Percentiles rank a stretch among this genome's conserved stretches.
These are phyloP conservation scores for Pseudochirops corinnae DNA, from an alignment of 2,797 vertebrate species.

Conservation along the genomic window DNA sequence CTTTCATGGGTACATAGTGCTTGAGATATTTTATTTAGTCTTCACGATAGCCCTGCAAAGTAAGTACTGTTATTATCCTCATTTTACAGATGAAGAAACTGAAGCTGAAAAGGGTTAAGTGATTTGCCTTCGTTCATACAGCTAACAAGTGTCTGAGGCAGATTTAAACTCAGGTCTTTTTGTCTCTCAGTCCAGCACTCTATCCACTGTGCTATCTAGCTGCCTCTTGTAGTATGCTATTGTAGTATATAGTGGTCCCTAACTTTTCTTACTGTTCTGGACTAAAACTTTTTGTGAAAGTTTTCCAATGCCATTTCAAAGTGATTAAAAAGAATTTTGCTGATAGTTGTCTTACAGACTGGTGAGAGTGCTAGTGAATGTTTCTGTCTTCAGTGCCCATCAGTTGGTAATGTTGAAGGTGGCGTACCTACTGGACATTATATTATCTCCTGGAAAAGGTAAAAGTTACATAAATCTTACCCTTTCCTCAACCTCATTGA, in stretches of 20 bases:
- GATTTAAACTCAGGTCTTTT: neutral
- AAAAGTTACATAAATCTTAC: neutral
- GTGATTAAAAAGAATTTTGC: slow-evolving; percentile 66
- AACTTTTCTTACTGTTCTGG: neutral
- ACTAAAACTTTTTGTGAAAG: neutral
- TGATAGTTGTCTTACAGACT: slow-evolving; percentile 94
- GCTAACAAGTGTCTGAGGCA: neutral
- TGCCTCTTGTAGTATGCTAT: neutral
- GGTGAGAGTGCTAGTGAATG: slow-evolving; percentile 96
- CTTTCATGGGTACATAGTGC: neutral
- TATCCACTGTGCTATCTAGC: neutral
- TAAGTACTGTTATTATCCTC: neutral
- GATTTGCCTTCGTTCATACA: neutral
- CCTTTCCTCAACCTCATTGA: neutral
- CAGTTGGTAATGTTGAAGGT: slow-evolving; percentile 84
- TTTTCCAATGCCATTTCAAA: neutral
- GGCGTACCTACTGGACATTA: slow-evolving; percentile 95
- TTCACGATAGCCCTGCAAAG: neutral
- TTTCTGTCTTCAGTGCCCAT: slow-evolving; percentile 94
- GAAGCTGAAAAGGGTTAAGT: neutral
- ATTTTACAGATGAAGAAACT: neutral
- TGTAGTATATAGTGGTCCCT: neutral
- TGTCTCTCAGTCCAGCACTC: neutral
- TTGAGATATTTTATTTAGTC: neutral
- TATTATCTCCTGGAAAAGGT: slow-evolving; percentile 94